Base-by-base conservation (phyloP, 1,140 invertebrate species). In the Trachymyrmex septentrionalis region DNA sequence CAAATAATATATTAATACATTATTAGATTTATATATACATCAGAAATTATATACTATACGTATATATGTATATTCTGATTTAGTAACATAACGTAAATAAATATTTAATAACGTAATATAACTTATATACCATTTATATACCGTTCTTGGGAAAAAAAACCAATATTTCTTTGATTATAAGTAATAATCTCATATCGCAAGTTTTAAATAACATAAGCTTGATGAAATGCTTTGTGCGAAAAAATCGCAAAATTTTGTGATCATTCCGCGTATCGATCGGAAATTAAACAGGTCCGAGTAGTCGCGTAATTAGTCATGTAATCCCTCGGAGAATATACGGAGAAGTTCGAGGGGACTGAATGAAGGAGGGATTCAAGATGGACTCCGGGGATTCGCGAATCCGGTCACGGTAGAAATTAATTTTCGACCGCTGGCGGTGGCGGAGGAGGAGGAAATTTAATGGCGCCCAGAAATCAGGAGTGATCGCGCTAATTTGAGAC, bases 381-480 rank as follows among this genome's bases (percentile, higher is more conserved):
- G 81, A 53, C 27, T 30, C 34, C 3, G 27, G 59, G 88, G 75
- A 75, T 86, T 89, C 9, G 61, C 19, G 72, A 91, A 90, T 84
- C 78, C 86, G 63, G 72, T 90, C 86, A 86, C 86, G 86, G 82
- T 86, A 48, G 77, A 88, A 91, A 90, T 88, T 90, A 87, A 89
- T 89, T 87, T 85, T 89, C 86, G 69, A 53, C 50, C 21, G 57
- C 53, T 30, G 57, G 73, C 64, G 53, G 2, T 10, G 34, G 50
- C n/a, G 24, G 19, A n/a, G 34, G 19, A 30, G 14, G 30, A 38
- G 66, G 7, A 57, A 82, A 88, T 88, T 75, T 59, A 87, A 44
- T 50, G 4, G 9, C 14, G 24, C 16, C 44, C 27, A 77, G 86
- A 77, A 87, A 85, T 87, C 86, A 82, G 24, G 30, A 24, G 9